These are phyloP conservation scores for Zophobas morio DNA, from an alignment of 1,140 invertebrate genomes.

Conservation along the genomic window DNA sequence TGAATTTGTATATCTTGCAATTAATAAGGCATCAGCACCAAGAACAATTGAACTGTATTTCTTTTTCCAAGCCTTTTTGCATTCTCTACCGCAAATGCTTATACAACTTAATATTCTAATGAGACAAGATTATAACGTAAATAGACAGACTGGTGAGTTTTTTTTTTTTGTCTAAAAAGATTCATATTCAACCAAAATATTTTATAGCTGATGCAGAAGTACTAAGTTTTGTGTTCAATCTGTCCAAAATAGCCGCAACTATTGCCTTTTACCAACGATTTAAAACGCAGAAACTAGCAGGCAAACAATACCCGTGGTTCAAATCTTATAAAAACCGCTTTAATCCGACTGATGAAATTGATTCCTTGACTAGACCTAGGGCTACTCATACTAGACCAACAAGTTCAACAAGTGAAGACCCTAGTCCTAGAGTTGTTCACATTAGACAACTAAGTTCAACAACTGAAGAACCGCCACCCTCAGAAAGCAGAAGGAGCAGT, in stretches of 20 bases:
- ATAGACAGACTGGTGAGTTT: conserved; percentile 62
- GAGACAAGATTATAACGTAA: conserved; percentile 65
- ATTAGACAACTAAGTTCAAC: not conserved
- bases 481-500: conserved; percentile 59
- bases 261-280: conserved; percentile 82
- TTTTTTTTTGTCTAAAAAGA: conserved; percentile 29
- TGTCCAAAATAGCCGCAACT: conserved; percentile 77
- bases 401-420: not conserved
- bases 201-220: conserved; percentile 75
- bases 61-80: conserved; percentile 82
- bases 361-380: not conserved
- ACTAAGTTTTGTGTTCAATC: conserved; percentile 75
- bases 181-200: conserved; percentile 44
- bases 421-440: not conserved
- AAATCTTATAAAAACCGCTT: conserved; percentile 61
- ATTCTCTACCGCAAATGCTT: conserved; percentile 79
- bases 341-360: conserved; percentile 42
- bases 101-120: conserved; percentile 75
- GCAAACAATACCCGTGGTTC: conserved; percentile 80
- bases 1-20: conserved; percentile 72
- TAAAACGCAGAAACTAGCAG: conserved; percentile 81
- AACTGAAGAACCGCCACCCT: conserved; percentile 14
- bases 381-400: not conserved
- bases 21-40: conserved; percentile 72
- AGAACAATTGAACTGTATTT: conserved; percentile 80